These are phyloP conservation scores for Glyphotaelius pellucidus DNA, from an alignment of 2,888 invertebrate genomes.

Conservation along the genomic window DNA sequence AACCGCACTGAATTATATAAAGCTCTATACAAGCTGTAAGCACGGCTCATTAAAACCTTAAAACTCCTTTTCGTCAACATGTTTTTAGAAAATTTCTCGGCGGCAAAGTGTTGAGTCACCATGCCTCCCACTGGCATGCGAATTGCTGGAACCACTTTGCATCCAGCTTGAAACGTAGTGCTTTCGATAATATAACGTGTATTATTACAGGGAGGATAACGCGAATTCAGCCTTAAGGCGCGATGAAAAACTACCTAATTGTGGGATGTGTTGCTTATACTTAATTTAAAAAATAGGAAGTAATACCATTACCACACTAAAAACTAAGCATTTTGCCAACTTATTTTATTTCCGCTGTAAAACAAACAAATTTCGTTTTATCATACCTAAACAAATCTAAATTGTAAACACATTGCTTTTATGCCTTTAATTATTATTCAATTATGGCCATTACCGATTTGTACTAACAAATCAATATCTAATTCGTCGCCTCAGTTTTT, in stretches of 20 bases:
- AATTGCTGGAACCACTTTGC: conserved; percentile 18
- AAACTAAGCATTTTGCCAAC: too few relatives aligned
- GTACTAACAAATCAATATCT: too few relatives aligned
- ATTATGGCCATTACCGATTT: too few relatives aligned
- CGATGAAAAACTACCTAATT: neutral
- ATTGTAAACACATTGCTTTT: too few relatives aligned
- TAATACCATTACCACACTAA: too few relatives aligned
- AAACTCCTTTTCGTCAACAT: neutral
- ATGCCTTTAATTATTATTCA: too few relatives aligned
- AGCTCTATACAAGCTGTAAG: too few relatives aligned
- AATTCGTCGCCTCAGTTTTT: too few relatives aligned
- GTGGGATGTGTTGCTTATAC: neutral
- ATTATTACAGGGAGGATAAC: conserved; percentile 29
- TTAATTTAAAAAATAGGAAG: too few relatives aligned
- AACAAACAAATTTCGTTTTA: too few relatives aligned
- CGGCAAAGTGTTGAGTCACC: neutral
- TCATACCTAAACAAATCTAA: too few relatives aligned
- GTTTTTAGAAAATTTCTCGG: neutral
- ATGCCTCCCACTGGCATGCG: neutral
- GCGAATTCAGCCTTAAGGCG: neutral
- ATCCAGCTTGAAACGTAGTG: neutral
- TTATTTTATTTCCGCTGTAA: too few relatives aligned
- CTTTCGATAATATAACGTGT: conserved; percentile 39
- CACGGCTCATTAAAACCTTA: neutral
- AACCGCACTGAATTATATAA: neutral